phyloP scores from a whole-genome alignment of 2,888 invertebrate species.

The Saturnia japonica region DNA sequence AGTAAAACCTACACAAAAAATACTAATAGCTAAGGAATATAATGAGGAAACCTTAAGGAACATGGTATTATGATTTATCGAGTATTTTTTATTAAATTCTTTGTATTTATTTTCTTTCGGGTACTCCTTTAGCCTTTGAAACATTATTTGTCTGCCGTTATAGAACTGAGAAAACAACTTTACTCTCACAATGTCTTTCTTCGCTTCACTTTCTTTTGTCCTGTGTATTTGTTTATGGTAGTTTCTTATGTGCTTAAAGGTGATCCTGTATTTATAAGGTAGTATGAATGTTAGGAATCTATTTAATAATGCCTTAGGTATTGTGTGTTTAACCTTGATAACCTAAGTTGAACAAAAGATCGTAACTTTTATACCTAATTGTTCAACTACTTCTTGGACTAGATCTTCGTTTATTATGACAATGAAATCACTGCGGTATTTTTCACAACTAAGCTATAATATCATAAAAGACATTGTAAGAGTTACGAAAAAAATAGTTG shows the following conservation, averaged over 20 bases:
- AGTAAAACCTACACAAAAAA: no score
- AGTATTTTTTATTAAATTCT: no score
- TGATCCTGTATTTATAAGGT: not conserved
- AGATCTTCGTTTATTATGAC: not conserved
- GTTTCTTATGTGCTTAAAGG: not conserved
- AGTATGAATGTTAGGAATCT: no score
- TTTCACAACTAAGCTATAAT: not conserved
- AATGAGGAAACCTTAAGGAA: no score
- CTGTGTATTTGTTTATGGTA: not conserved
- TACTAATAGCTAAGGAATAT: no score
- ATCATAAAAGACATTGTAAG: not conserved
- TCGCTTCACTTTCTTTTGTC: constrained; percentile 3
- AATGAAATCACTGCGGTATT: not conserved
- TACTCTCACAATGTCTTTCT: no score
- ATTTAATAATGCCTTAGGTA: no score
- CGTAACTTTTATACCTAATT: not conserved
- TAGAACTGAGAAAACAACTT: no score
- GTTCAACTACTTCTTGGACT: not conserved
- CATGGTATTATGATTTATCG: no score
- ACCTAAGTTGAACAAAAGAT: not conserved
- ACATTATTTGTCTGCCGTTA: no score
- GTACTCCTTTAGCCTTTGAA: no score
- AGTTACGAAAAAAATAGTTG: not conserved
- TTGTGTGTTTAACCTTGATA: not conserved
- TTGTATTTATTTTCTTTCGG: no score